Conservation (phyloP, 1,140 invertebrate genomes). For the Ptiloglossa arizonensis region DNA sequence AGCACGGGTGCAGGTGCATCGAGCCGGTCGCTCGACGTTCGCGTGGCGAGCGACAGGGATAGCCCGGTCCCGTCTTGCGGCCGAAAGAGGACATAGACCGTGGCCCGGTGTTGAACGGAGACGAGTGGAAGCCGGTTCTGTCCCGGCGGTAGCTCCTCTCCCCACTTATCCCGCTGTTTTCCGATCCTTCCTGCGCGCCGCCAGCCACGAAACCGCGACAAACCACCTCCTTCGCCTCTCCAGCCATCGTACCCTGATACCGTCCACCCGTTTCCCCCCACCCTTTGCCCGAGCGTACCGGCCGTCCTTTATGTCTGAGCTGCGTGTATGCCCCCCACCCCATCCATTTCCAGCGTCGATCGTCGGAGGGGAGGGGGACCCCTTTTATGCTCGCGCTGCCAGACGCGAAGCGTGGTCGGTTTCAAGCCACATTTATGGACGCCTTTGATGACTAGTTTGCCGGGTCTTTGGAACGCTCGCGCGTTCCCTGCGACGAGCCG, state of each 20-base stretch:
- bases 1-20: conserved; percentile 76
- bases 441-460: conserved; percentile 13
- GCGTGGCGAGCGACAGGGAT: conserved; percentile 74
- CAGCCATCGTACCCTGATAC: no score
- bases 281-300: conserved; percentile 15
- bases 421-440: conserved; percentile 32
- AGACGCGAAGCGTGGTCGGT: conserved; percentile 18
- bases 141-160: conserved; percentile 54
- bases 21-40: conserved; percentile 74
- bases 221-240: not conserved
- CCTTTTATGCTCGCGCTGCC: conserved; percentile 21
- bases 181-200: conserved; percentile 21
- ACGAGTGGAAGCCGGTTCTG: conserved; percentile 69
- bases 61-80: not conserved
- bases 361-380: conserved; percentile 13
- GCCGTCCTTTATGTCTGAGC: conserved; percentile 36
- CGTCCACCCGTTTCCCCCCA: not conserved
- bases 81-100: conserved; percentile 32
- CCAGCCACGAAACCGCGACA: conserved; percentile 23
- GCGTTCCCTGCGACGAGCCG: not conserved
- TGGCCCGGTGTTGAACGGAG: conserved; percentile 34
- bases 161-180: conserved; percentile 45
- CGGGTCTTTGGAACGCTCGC: not conserved
- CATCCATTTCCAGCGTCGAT: no score
- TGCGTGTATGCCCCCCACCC: conserved; percentile 25